A percentile compares a stretch with the other conserved stretches of the same genome.
phyloP scores from a whole-genome alignment of 1,140 invertebrate genomes.

The Aleiodes sp. region DNA sequence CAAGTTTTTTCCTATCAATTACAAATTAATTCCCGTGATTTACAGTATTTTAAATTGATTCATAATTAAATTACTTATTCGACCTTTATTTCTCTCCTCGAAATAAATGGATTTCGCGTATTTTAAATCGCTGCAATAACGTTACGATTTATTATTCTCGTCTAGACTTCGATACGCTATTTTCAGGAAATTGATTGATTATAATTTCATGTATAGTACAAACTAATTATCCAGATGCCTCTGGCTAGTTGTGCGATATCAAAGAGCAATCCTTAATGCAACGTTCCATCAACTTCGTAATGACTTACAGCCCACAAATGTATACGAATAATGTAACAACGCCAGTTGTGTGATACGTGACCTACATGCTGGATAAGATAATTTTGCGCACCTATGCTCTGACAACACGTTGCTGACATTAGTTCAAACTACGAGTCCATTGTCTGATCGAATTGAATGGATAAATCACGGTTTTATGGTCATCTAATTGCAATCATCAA shows the following conservation, averaged over 20 bases:
- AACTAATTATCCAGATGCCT: neutral
- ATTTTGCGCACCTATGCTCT: constrained; percentile 10
- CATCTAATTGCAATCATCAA: neutral
- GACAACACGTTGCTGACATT: constrained; percentile 7
- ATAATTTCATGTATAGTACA: neutral
- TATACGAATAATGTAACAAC: neutral
- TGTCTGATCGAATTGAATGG: neutral
- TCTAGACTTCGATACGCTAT: too few species aligned
- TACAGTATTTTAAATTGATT: too few species aligned
- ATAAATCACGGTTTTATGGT: neutral
- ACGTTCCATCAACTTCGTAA: neutral
- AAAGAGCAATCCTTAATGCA: constrained; percentile 1
- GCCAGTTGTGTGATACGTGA: neutral
- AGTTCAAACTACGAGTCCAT: neutral
- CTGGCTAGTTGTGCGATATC: neutral
- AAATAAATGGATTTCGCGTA: too few species aligned
- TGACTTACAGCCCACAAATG: neutral
- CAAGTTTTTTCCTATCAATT: too few species aligned
- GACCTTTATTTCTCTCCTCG: too few species aligned
- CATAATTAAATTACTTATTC: too few species aligned
- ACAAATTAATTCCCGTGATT: too few species aligned
- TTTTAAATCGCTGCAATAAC: too few species aligned
- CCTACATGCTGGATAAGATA: constrained; percentile 4
- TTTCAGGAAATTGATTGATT: too few species aligned
- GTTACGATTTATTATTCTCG: too few species aligned